Evolutionary conservation across 2,797 vertebrate species (phyloP).

Genomic region (Jordanella pulchra): DNA sequence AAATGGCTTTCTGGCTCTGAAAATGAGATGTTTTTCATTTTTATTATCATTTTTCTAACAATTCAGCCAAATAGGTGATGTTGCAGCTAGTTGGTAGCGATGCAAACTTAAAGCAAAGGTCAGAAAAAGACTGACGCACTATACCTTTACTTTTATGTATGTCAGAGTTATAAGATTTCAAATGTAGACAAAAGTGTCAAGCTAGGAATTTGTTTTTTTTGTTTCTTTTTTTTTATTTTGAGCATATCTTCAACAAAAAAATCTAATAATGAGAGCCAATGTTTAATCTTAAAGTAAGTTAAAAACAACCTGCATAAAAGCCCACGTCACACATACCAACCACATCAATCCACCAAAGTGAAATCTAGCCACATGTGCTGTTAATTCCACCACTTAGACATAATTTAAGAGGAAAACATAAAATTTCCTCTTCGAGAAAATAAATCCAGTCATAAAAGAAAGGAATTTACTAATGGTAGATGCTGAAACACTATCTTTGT

Average conservation of each 20-base stretch:
- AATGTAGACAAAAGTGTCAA: conserved; percentile 14
- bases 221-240: background rate
- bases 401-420: conserved; percentile 58
- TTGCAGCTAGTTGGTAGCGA: conserved; percentile 42
- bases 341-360: conserved; percentile 11
- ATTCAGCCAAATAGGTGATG: conserved; percentile 49
- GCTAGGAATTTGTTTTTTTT: background rate
- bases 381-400: conserved; percentile 53
- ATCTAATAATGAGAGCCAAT: conserved; percentile 18
- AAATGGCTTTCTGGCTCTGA: conserved; percentile 27
- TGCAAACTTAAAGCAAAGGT: conserved; percentile 45
- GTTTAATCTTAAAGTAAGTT: conserved; percentile 13
- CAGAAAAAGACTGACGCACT: conserved; percentile 21
- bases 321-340: conserved; percentile 11
- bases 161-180: conserved; percentile 39
- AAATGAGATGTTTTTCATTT: background rate
- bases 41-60: conserved; percentile 16
- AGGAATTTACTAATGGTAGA: conserved; percentile 69
- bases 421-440: conserved; percentile 54
- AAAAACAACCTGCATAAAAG: too few species aligned
- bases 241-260: conserved; percentile 36
- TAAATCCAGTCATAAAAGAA: conserved; percentile 57
- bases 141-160: conserved; percentile 32
- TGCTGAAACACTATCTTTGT: conserved; percentile 41
- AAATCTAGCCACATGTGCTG: conserved; percentile 44